Evolutionary conservation across 2,113 vertebrate species (phyloP), one percentile per base, ranked within the genome.

Genomic region (Seriola rivoliana): DNA sequence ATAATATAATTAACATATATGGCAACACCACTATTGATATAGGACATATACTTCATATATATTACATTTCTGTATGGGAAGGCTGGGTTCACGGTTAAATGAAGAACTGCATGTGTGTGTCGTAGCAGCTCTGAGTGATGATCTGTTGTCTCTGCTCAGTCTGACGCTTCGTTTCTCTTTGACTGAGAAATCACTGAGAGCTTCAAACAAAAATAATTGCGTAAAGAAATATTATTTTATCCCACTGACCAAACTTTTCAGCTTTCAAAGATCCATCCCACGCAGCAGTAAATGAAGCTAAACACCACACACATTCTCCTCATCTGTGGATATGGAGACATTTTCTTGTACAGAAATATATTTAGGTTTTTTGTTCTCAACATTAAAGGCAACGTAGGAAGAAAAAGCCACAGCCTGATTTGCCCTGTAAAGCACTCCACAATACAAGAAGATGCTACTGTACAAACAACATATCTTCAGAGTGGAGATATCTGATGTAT

Each of bases 111-210:
- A 3, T 3, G 58, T 9, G 8, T 12, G 58, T 2, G 59, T 82
- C 16, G 5, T 3, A 3, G 73, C 40, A 1, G 36, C 17, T 67
- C 0, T 4, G 32, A 59, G 63, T 13, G 23, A 82, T 77, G 80
- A 85, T 70, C 87, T 82, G 82, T 29, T 1, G 67, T 19, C 63
- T 76, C 86, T 59, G 80, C 42, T 88, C 46, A 1, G 0, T 64
- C 63, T 55, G 38, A 72, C 21, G 46, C 59, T 21, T 36, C 23
- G 16, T 42, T 40, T 32, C 21, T 54, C 44, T 71, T 25, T 19
- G 1, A 17, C 36, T 23, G n/a, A 1, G 10, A 68, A 55, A 64
- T 60, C 14, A 34, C 58, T 32, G 14, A 40, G 2, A 59, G 68
- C 54, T 38, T 50, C 29, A 58, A 65, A 58, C n/a, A 0, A 1